Base-by-base conservation (phyloP, 1,140 invertebrate genomes). In the Diorhabda sublineata region DNA sequence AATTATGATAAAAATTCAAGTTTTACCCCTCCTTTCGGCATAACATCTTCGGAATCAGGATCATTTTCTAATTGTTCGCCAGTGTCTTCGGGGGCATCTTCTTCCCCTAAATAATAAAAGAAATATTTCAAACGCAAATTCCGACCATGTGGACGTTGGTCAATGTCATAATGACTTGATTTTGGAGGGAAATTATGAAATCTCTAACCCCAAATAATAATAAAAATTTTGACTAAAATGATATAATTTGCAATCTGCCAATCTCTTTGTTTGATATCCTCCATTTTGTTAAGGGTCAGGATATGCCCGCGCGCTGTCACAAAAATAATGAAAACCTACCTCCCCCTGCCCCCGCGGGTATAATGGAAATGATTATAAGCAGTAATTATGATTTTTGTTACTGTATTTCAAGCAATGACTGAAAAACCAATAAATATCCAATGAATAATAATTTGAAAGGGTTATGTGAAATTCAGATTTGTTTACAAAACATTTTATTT, bases 1-100 rank as follows among this genome's bases (percentile, higher is more conserved):
- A 52, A 52, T 52, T 52, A n/a, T 41, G 59, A 61, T 61, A 61
- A 11, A 8, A 52, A 52, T n/a, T 3, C 6, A 52, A 52, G n/a
- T 8, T 52, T 75, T 71, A 81, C 79, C 67, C 76, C 76, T 70
- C 85, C 84, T 80, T 86, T 86, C 73, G 83, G 82, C 69, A 82
- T 82, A 68, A 85, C 87, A 81, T 91, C 90, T 81, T 91, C 90
- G 77, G 89, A 90, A 75, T 91, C 90, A 56, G 87, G 87, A 42
- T 89, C 90, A 77, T 90, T 90, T 72, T 91, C 89, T 63, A 84
- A 76, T 72, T 86, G 86, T 75, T 86, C 85, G 74, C 84, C 84
- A 73, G 84, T 84, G 78, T 89, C 87, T 67, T 89, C 82, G 74
- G 87, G 87, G 76, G 87, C 81, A 75, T 90, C 88, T 77, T 91